Conservation (phyloP, 2,888 invertebrate species). For the Euclidia mi region DNA sequence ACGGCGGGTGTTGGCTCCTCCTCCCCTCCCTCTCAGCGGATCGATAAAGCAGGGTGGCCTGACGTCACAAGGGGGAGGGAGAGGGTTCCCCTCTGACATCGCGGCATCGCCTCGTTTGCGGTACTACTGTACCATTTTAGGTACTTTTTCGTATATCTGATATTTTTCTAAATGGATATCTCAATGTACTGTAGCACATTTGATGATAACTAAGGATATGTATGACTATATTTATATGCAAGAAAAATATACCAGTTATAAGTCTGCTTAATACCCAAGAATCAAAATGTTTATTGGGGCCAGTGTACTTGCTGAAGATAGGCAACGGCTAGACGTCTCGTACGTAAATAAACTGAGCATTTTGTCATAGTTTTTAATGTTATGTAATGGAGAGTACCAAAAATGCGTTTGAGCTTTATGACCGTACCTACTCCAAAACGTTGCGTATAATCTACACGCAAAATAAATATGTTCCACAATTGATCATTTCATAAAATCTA, state of each 20-base stretch:
- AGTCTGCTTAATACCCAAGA: neutral
- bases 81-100: constrained; percentile 43
- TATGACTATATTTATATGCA: neutral
- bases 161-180: constrained; percentile 17
- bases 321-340: constrained; percentile 1
- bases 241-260: neutral
- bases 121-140: constrained; percentile 30
- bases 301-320: constrained; percentile 5
- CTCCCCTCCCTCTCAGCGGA: constrained; percentile 54
- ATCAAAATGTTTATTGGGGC: constrained; percentile 2
- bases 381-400: too few relatives aligned
- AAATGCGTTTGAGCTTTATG: too few relatives aligned
- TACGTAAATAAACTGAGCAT: neutral
- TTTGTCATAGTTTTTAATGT: neutral
- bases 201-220: neutral
- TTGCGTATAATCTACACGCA: too few relatives aligned
- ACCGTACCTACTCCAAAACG: too few relatives aligned
- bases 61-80: constrained; percentile 79
- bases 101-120: constrained; percentile 51
- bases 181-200: neutral
- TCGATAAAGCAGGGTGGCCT: constrained; percentile 77
- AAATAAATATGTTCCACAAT: too few relatives aligned
- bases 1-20: constrained; percentile 51
- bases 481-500: too few relatives aligned
- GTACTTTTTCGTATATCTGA: constrained; percentile 30